Base-by-base conservation (phyloP, 2,888 invertebrate genomes). In the Orthosia incerta region DNA sequence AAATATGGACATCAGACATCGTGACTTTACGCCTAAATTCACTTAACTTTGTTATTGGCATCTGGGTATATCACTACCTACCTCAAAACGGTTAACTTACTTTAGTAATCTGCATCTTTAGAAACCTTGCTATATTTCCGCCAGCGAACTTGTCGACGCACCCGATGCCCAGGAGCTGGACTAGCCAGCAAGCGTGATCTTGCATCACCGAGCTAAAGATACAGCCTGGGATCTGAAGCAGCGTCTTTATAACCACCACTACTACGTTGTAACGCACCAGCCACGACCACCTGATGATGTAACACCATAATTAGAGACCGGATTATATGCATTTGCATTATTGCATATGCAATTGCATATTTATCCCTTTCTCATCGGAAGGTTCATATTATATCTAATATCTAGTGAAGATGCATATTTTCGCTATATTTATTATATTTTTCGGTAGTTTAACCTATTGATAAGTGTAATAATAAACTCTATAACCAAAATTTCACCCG, bases 221-320 rank as follows among this genome's bases (percentile, higher is more conserved):
- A 91, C 99, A 99, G 16, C 99, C 99, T 5, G 99, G 97, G 86
- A 99, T 97, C 97, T 99, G 98, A 51, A 99, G 97, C 66, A 98
- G 92, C 12, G 99, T 97, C 96, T 99, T 99, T 70, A 98, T 96
- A 26, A 98, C 97, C 79, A 99, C 99, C 26, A 99, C 99, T 45
- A 97, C 93, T 55, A 99, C 98, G 92, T 98, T 99, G 96, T 99
- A 99, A 2, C 98, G 97, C 46, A 99, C 94, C 20, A 99, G 94
- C 92, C 97, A 97, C 77, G 98, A 98, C 99, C 99, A 99, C 96
- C 98, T 97, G 84, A 31, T 26, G 20, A 57, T 16, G 46, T 31
- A 62, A 68, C 20, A 53, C 39, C 59, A 48, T 39, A 39, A 39
- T 39, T 39, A 39, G 39, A 39, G 39, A 9, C 9, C 9, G 39